These are phyloP conservation scores for Acrobasis consociella DNA, from an alignment of 2,888 invertebrate species.

Conservation along the genomic window DNA sequence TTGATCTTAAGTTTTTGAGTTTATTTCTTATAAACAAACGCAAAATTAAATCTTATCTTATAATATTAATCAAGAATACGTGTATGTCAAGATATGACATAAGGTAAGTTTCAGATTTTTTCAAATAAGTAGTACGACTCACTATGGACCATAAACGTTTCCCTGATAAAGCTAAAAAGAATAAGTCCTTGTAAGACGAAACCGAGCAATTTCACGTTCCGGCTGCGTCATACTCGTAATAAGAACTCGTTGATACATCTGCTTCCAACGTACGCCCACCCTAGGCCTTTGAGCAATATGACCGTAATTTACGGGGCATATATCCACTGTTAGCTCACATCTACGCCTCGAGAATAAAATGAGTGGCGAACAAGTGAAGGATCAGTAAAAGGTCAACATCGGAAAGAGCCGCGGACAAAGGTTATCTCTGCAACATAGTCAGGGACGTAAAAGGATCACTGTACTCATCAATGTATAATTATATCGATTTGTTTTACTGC, in stretches of 20 bases:
- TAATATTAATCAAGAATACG: no score
- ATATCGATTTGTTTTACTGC: no score
- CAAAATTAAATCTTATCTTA: no score
- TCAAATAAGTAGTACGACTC: no score
- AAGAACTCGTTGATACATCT: constrained; percentile 15
- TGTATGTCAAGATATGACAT: no score
- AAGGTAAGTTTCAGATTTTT: no score
- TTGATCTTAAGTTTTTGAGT: no score
- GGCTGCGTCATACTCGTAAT: constrained; percentile 3
- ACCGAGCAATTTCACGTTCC: constrained; percentile 5
- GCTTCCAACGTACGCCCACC: constrained; percentile 8
- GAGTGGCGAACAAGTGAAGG: neutral
- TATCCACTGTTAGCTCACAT: neutral
- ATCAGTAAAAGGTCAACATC: neutral
- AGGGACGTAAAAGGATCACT: no score
- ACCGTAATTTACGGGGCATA: constrained; percentile 15
- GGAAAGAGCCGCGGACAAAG: no score
- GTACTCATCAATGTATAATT: no score
- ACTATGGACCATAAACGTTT: neutral
- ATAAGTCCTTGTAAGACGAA: constrained; percentile 2
- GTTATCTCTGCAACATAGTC: no score
- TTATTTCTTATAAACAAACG: no score
- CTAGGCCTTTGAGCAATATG: constrained; percentile 7
- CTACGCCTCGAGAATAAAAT: neutral
- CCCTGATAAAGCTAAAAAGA: neutral